Evolutionary conservation across 1,140 invertebrate genomes (phyloP).

Genomic region (Procambarus clarkii): DNA sequence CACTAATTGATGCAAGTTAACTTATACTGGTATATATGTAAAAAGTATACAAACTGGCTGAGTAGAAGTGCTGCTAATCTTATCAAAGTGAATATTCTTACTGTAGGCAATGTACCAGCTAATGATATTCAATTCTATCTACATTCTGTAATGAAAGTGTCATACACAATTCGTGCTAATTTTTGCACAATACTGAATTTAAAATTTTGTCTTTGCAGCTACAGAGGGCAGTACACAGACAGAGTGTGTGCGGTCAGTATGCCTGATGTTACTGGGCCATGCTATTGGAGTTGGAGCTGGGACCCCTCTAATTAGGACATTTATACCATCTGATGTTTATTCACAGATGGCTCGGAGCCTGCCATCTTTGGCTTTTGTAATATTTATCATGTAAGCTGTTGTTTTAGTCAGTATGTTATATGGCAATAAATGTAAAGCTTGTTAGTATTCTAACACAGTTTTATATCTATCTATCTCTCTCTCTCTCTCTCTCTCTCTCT

Average conservation of each 20-base stretch:
- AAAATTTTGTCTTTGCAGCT: constrained; percentile 25
- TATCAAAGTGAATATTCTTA: too few relatives aligned
- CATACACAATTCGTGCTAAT: too few relatives aligned
- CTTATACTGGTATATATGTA: too few relatives aligned
- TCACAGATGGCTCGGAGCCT: constrained; percentile 65
- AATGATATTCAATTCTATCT: too few relatives aligned
- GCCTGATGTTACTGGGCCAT: constrained; percentile 65
- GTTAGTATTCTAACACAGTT: background rate
- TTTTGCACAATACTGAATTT: too few relatives aligned
- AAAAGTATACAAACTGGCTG: too few relatives aligned
- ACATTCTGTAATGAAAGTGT: too few relatives aligned
- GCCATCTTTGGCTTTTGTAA: constrained; percentile 57
- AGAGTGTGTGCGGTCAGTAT: constrained; percentile 64
- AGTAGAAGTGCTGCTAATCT: too few relatives aligned
- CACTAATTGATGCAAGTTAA: too few relatives aligned
- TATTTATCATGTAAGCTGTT: constrained; percentile 56
- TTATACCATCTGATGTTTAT: constrained; percentile 27
- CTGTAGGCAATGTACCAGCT: too few relatives aligned
- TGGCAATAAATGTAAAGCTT: background rate
- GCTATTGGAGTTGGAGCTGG: constrained; percentile 54
- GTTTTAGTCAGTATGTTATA: background rate
- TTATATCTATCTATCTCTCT: too few relatives aligned
- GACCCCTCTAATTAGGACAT: constrained; percentile 38
- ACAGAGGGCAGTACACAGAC: constrained; percentile 59
- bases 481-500: too few relatives aligned